Percentiles rank a stretch among this genome's conserved stretches.
These are phyloP conservation scores for Lamellibrachia columna DNA, from an alignment of 2,888 invertebrate species.

Conservation along the genomic window DNA sequence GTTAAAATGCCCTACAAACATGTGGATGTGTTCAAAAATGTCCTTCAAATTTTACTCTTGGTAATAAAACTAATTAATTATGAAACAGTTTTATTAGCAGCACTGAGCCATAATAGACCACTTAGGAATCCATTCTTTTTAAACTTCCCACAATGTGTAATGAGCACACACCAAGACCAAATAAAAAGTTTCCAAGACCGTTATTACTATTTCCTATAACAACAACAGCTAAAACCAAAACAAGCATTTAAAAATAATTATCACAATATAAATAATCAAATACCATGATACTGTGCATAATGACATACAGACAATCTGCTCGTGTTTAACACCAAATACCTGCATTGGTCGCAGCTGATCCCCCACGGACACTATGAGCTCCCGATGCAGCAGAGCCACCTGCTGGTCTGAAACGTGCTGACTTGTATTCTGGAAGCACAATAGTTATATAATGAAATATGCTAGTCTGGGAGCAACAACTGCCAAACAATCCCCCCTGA, in stretches of 20 bases:
- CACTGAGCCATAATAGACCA: too few relatives aligned
- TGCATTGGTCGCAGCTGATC: not conserved
- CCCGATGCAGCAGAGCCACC: not conserved
- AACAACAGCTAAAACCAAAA: too few relatives aligned
- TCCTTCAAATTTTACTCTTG: not conserved
- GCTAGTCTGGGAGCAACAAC: not conserved
- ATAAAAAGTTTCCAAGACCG: not conserved
- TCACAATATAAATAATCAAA: too few relatives aligned
- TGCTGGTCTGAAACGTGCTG: conserved; percentile 8
- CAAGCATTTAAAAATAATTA: too few relatives aligned
- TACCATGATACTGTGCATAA: too few relatives aligned
- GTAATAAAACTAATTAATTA: too few relatives aligned
- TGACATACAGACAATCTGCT: not conserved
- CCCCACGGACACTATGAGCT: not conserved
- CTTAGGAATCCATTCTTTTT: not conserved
- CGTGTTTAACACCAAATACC: not conserved
- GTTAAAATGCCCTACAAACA: not conserved
- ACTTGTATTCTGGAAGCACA: conserved; percentile 21
- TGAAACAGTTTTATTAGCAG: too few relatives aligned
- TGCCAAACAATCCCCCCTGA: not conserved
- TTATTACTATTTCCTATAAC: too few relatives aligned
- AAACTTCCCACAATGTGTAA: not conserved
- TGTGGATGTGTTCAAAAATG: not conserved
- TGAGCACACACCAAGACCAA: not conserved
- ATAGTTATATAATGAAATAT: not conserved